phyloP scores from a whole-genome alignment of 2,113 vertebrate genomes.

The Cynopterus brachyotis region DNA sequence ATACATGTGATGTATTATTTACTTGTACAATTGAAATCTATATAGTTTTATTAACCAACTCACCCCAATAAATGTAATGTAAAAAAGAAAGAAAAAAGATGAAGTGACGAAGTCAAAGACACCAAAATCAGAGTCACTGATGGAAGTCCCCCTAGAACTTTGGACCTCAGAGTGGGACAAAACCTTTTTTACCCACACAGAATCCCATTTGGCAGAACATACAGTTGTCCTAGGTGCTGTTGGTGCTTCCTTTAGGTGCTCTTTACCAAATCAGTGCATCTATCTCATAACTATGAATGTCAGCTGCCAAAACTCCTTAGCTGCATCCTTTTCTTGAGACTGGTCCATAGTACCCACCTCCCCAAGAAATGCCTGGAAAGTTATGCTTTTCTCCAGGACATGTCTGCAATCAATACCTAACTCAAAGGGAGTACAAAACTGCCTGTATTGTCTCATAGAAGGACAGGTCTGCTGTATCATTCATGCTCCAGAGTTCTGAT shows the following conservation, averaged over 20 bases:
- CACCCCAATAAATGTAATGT: no score
- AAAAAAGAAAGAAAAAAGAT: not conserved
- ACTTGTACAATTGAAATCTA: no score
- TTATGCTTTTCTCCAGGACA: fast-evolving
- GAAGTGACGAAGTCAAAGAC: not conserved
- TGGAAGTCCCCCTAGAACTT: not conserved
- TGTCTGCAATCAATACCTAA: not conserved
- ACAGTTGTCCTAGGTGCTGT: no score
- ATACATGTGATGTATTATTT: no score
- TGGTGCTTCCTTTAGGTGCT: not conserved
- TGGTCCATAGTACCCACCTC: not conserved
- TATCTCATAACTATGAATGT: not conserved
- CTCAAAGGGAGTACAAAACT: not conserved
- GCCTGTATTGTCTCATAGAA: not conserved
- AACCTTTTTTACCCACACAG: not conserved
- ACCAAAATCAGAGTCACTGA: not conserved
- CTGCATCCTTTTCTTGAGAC: not conserved
- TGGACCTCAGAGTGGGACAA: not conserved
- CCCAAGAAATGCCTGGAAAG: not conserved
- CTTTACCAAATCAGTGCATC: not conserved
- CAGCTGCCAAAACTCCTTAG: not conserved
- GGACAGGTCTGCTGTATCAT: not conserved
- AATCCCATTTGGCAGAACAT: not conserved
- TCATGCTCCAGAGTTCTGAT: not conserved
- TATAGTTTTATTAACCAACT: no score